Conservation (phyloP, 2,888 invertebrate genomes). For the Danaus chrysippus region DNA sequence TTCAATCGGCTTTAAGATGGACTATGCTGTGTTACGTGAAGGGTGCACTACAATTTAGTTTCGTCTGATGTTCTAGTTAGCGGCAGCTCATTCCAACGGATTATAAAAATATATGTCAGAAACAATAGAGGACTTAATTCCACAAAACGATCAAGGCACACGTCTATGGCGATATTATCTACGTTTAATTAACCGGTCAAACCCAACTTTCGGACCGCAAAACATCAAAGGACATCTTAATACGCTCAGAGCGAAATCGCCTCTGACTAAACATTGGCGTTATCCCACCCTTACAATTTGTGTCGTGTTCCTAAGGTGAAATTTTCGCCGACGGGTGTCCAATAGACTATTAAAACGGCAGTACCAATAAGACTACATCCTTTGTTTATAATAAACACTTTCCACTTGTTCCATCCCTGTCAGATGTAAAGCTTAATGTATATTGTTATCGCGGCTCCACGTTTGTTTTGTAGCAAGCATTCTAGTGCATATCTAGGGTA, state of each 20-base stretch:
- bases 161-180: conserved; percentile 53
- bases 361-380: conserved; percentile 76
- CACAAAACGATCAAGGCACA: conserved; percentile 53
- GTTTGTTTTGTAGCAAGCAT: conserved; percentile 65
- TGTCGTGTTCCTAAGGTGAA: conserved; percentile 58
- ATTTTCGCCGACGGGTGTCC: conserved; percentile 62
- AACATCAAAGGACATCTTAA: conserved; percentile 76
- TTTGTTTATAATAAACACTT: conserved; percentile 78
- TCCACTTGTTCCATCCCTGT: conserved; percentile 51
- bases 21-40: too few relatives aligned
- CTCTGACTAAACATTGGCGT: conserved; percentile 62
- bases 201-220: conserved; percentile 58
- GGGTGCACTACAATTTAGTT: background rate
- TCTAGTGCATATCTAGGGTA: conserved; percentile 72
- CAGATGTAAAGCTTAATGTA: conserved; percentile 23
- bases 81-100: conserved; percentile 17
- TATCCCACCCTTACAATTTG: conserved; percentile 56
- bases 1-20: too few relatives aligned
- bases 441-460: conserved; percentile 46
- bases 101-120: conserved; percentile 43
- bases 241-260: conserved; percentile 71
- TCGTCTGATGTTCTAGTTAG: background rate
- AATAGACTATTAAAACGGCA: conserved; percentile 65
- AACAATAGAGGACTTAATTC: conserved; percentile 48
- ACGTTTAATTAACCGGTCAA: conserved; percentile 69